Conservation (phyloP, 2,888 invertebrate genomes). For the Pharmacophagus antenor region DNA sequence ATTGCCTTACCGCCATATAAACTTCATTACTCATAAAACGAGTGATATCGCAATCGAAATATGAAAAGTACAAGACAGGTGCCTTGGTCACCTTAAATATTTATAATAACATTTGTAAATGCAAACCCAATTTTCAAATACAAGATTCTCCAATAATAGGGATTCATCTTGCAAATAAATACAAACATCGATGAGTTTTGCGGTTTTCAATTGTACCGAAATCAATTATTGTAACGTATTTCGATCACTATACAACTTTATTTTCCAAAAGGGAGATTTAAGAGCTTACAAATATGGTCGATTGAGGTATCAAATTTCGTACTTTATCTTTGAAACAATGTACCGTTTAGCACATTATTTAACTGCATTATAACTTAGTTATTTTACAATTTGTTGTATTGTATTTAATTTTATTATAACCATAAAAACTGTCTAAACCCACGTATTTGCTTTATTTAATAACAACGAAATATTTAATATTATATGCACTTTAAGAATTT, state of each 20-base stretch:
- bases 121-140: too few species aligned
- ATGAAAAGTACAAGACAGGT: too few species aligned
- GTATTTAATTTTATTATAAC: conserved; percentile 1
- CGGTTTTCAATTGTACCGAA: too few species aligned
- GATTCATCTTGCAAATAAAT: too few species aligned
- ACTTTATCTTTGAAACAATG: conserved; percentile 2
- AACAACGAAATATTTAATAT: neutral
- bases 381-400: conserved; percentile 9
- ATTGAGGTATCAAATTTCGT: conserved; percentile 17
- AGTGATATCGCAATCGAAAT: too few species aligned
- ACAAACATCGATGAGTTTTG: too few species aligned
- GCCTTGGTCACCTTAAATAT: too few species aligned
- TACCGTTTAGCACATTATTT: conserved; percentile 23
- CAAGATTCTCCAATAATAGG: too few species aligned
- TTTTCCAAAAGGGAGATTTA: conserved; percentile 6
- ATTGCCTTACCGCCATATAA: too few species aligned
- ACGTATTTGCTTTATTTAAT: conserved; percentile 1
- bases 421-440: neutral
- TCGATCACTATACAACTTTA: neutral
- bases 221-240: too few species aligned
- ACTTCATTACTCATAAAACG: too few species aligned
- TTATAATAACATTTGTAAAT: too few species aligned
- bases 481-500: neutral
- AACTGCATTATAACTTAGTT: neutral
- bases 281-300: conserved; percentile 8